Percentiles rank a stretch among this genome's conserved stretches.
Evolutionary conservation across 2,888 invertebrate genomes (phyloP).

Genomic region (Cremastobaeus sp.): DNA sequence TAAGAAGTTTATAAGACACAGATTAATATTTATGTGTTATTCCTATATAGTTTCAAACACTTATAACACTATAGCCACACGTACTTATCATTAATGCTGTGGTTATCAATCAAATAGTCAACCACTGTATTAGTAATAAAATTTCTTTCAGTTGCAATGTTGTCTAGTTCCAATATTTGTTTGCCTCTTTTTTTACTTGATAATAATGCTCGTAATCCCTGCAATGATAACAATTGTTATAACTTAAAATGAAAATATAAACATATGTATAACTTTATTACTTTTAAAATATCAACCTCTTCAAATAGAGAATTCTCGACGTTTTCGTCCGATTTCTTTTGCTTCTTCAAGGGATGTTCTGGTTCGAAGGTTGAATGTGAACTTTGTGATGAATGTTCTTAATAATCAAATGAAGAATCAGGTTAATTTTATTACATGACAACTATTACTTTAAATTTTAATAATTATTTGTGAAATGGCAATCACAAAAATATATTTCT

Average conservation of each 20-base stretch:
- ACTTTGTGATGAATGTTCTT: no score
- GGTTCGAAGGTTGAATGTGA: no score
- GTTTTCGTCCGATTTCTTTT: neutral
- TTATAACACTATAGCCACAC: no score
- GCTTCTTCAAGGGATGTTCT: neutral
- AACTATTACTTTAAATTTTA: no score
- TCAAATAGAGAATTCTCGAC: neutral
- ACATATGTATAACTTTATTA: neutral
- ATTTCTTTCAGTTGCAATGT: neutral
- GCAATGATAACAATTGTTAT: no score
- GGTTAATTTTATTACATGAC: no score
- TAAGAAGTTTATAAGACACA: neutral
- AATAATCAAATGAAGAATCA: no score
- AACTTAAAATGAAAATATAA: neutral
- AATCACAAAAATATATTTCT: no score
- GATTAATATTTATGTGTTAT: no score
- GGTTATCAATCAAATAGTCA: slow-evolving; percentile 5
- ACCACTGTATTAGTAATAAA: neutral
- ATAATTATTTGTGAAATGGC: no score
- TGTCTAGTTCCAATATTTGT: neutral
- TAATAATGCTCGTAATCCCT: slow-evolving; percentile 3
- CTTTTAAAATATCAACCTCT: neutral
- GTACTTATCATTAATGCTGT: slow-evolving; percentile 1
- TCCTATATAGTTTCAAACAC: no score
- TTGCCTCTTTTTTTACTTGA: neutral